These are phyloP conservation scores for Heteromurus nitidus DNA, from an alignment of 2,888 invertebrate species.

Conservation along the genomic window DNA sequence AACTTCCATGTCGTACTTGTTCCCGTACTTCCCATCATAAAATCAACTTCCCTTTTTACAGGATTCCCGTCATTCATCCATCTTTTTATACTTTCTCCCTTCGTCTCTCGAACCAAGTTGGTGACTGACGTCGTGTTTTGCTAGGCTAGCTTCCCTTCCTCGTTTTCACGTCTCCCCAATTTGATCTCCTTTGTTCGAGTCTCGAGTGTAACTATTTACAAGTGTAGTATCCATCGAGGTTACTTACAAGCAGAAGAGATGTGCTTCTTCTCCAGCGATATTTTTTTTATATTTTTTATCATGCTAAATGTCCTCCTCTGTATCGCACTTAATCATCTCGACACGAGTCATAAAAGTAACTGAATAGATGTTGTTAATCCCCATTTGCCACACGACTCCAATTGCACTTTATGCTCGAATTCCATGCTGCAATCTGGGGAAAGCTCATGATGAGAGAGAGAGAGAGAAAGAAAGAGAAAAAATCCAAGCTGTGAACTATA, in stretches of 20 bases:
- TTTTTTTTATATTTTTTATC: neutral
- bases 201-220: too few species aligned
- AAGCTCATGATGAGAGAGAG: too few species aligned
- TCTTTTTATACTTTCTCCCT: neutral
- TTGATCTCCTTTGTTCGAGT: neutral
- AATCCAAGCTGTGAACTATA: too few species aligned
- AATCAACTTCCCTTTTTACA: neutral
- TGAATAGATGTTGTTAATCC: too few species aligned
- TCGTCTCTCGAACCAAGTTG: too few species aligned
- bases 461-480: too few species aligned
- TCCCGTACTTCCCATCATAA: slow-evolving; percentile 18
- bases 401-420: too few species aligned
- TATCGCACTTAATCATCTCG: neutral
- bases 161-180: neutral
- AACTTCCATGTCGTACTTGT: neutral
- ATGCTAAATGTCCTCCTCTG: slow-evolving; percentile 2
- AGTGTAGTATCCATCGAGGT: neutral
- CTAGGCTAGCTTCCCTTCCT: too few species aligned
- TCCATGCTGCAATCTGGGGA: too few species aligned
- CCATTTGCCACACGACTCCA: too few species aligned
- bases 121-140: too few species aligned
- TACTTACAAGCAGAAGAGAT: too few species aligned
- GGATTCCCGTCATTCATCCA: slow-evolving; percentile 7
- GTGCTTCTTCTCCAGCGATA: neutral
- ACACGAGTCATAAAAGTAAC: neutral